These are phyloP conservation scores for Ypsolopha scabrella DNA, from an alignment of 2,888 invertebrate species.

Conservation along the genomic window DNA sequence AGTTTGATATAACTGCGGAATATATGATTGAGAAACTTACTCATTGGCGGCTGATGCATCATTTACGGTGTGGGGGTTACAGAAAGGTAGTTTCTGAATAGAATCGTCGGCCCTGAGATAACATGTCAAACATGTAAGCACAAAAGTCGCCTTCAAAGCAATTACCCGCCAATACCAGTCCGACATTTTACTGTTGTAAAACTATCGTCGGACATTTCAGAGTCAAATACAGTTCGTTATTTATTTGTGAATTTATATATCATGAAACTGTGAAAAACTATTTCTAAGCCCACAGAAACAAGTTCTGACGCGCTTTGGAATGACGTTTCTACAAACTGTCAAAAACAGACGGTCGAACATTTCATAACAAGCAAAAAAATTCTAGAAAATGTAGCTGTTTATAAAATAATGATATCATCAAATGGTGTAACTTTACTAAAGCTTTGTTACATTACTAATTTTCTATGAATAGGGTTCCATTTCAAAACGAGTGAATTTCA, in stretches of 20 bases:
- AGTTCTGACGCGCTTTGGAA: slow-evolving; percentile 6
- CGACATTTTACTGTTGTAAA: slow-evolving; percentile 55
- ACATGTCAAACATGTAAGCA: slow-evolving; percentile 42
- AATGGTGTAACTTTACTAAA: too few species aligned
- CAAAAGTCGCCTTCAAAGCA: slow-evolving; percentile 43
- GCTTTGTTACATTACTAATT: too few species aligned
- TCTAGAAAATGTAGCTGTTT: too few species aligned
- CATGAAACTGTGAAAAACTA: slow-evolving; percentile 35
- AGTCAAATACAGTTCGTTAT: slow-evolving; percentile 17
- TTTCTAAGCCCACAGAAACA: slow-evolving; percentile 18
- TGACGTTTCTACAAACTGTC: slow-evolving; percentile 4
- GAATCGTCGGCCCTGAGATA: slow-evolving; percentile 49
- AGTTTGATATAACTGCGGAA: too few species aligned
- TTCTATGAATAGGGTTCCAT: too few species aligned
- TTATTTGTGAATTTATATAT: slow-evolving; percentile 21
- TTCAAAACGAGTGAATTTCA: too few species aligned
- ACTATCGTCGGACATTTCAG: slow-evolving; percentile 54
- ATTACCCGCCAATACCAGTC: slow-evolving; percentile 58
- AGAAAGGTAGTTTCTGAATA: slow-evolving; percentile 55
- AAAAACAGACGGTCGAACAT: not conserved
- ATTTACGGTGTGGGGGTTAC: slow-evolving; percentile 46
- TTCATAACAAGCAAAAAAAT: too few species aligned
- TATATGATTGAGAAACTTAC: slow-evolving; percentile 28
- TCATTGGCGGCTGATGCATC: slow-evolving; percentile 37
- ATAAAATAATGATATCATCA: too few species aligned